Evolutionary conservation across 2,797 vertebrate species (phyloP), one percentile per base, ranked within the genome.

Genomic region (Oreortyx pictus): DNA sequence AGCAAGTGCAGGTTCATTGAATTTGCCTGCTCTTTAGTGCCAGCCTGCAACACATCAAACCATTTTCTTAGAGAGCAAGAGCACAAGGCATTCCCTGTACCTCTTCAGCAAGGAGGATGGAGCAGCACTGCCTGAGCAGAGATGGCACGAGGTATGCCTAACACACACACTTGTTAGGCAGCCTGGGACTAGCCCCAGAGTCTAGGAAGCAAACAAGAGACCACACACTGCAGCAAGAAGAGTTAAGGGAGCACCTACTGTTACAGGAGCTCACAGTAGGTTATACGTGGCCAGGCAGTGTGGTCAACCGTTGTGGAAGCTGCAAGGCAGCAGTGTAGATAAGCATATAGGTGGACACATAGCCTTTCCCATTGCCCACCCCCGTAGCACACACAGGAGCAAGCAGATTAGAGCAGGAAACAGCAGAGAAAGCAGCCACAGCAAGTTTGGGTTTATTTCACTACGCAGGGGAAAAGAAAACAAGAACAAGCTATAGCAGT

Each of bases 401-500:
- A 71, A 94, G 94, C 89, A 54, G 46, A 73, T 92, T 86, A 91
- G 92, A 89, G 95, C 90, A 94, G 89, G 37, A 67, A 62, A 89
- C n/a, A 88, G 95, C 94, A 81, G 73, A 93, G 41, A 20, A 29
- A 94, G 88, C 86, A 84, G 94, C 87, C 85, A 84, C 49, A 89
- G 90, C 95, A 74, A 82, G 49, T 88, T 29, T 44, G 11, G 71
- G 75, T 96, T 96, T 96, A 94, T 95, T 96, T 85, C 56, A 25
- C 60, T 71, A 49, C 1, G 49, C 29, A 8, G 17, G 11, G 52
- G 37, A n/a, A 9, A 35, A 41, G 19, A 59, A 41, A 37, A 90
- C 37, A 52, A 81, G 88, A 91, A 73, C 52, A 89, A 81, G 92
- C 87, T 83, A 41, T 62, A 88, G 92, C 41, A 70, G 11, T 56